These are phyloP conservation scores for Rana temporaria DNA, from an alignment of 2,113 vertebrate genomes.

Conservation along the genomic window DNA sequence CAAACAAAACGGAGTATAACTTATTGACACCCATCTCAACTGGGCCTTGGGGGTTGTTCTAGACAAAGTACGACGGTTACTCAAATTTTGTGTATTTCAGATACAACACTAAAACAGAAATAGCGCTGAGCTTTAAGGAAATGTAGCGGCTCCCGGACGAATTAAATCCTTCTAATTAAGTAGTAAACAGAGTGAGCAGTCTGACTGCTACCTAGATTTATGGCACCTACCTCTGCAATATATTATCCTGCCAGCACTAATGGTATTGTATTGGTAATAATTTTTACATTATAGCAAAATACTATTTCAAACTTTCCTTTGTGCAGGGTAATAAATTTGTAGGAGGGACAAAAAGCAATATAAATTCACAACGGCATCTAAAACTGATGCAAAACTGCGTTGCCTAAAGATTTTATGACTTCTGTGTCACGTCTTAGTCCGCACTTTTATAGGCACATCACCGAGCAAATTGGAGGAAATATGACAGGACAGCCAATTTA, in stretches of 20 bases:
- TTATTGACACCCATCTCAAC: too few relatives aligned
- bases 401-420: constrained; percentile 29
- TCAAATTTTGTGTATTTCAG: too few relatives aligned
- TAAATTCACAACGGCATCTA: constrained; percentile 27
- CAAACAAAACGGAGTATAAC: too few relatives aligned
- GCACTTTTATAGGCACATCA: constrained; percentile 10
- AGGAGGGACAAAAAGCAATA: constrained; percentile 41
- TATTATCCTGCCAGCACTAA: constrained; percentile 40
- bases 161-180: constrained; percentile 48
- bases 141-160: not conserved
- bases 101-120: too few relatives aligned
- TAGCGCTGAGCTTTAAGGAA: not conserved
- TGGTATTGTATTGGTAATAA: constrained; percentile 49
- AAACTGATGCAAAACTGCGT: constrained; percentile 10
- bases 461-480: not conserved
- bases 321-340: constrained; percentile 48
- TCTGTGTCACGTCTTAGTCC: not conserved
- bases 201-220: constrained; percentile 24
- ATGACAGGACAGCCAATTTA: constrained; percentile 5
- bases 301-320: constrained; percentile 42
- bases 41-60: too few relatives aligned
- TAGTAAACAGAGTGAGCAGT: constrained; percentile 24
- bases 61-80: too few relatives aligned
- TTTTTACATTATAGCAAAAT: constrained; percentile 50
- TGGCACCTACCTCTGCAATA: constrained; percentile 27